Conservation (phyloP, 2,113 vertebrate species). For the Ciconia stormi region DNA sequence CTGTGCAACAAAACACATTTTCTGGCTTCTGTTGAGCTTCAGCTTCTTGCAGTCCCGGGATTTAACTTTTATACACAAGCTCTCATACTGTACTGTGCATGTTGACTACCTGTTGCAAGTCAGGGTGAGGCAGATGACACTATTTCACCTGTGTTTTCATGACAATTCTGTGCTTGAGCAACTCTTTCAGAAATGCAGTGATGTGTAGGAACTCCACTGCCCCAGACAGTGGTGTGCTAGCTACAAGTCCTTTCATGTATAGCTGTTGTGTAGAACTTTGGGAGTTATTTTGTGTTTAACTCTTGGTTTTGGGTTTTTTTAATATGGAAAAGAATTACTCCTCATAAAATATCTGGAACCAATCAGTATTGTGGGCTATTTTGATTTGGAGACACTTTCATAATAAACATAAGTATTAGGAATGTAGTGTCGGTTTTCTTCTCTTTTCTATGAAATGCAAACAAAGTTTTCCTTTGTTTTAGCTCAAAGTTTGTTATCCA, state of each 20-base stretch:
- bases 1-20: not conserved
- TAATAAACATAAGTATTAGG: conserved; percentile 80
- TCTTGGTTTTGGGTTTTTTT: conserved; percentile 10
- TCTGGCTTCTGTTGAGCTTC: conserved; percentile 16
- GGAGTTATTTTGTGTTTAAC: conserved; percentile 61
- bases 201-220: conserved; percentile 49
- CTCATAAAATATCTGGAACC: conserved; percentile 71
- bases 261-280: conserved; percentile 36
- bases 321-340: conserved; percentile 64
- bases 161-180: conserved; percentile 66
- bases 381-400: conserved; percentile 80
- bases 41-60: not conserved
- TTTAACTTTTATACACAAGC: not conserved
- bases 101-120: conserved; percentile 19
- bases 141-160: conserved; percentile 66
- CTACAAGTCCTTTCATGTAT: conserved; percentile 60
- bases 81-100: not conserved
- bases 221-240: conserved; percentile 65
- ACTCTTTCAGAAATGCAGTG: conserved; percentile 68
- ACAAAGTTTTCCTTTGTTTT: not conserved
- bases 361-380: conserved; percentile 73
- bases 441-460: not conserved
- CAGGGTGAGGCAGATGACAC: conserved; percentile 39
- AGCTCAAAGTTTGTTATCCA: not conserved
- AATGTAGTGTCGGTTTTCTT: conserved; percentile 35